Base-by-base conservation (phyloP, 2,888 invertebrate species). In the Brachypalpus laphriformis region DNA sequence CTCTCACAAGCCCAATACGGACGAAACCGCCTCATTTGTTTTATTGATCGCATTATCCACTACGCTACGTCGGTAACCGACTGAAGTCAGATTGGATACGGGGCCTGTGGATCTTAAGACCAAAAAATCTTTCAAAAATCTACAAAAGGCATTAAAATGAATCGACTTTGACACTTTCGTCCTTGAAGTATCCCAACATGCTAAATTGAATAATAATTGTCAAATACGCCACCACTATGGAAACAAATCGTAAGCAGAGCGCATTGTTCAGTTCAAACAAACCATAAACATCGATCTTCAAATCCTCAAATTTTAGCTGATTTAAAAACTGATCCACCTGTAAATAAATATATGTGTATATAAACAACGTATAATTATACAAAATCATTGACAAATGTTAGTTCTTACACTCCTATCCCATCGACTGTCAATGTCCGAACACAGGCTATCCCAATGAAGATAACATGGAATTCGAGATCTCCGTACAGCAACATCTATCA, bases 401-500 rank as follows among this genome's bases (percentile, higher is more conserved):
- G n/a, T n/a, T n/a, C 90, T 86, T 87, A 90, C 91, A 77, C 89
- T 90, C 14, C 82, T 87, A 63, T 90, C 89, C 91, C 90, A 90
- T 1, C 91, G 88, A 11, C 61, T 85, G 87, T 90, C 90, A 0
- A 90, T 88, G 31, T 89, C 90, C 5, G 88, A 88, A 51, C 89
- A 90, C 1, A 90, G 81, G 7, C 89, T 81, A 49, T 90, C 90
- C 87, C 90, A 42, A 1, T 89, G 87, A 31, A 90, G 45, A 1
- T 74, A 85, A 8, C 87, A 87, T 0, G 90, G 89, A 57, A 88
- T 70, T 7, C 80, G 86, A 0, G 91, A 90, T 18, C 87, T 85
- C 8, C 57, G 68, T 22, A 90, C 88, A 7, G 87, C 85, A 18
- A 76, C 87, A 37, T 90, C 88, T 0, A 89, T 88, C 31, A 89